A percentile compares a stretch with the other conserved stretches of the same genome.
phyloP scores from a whole-genome alignment of 2,888 invertebrate genomes.

The Quadroppia sp. region DNA sequence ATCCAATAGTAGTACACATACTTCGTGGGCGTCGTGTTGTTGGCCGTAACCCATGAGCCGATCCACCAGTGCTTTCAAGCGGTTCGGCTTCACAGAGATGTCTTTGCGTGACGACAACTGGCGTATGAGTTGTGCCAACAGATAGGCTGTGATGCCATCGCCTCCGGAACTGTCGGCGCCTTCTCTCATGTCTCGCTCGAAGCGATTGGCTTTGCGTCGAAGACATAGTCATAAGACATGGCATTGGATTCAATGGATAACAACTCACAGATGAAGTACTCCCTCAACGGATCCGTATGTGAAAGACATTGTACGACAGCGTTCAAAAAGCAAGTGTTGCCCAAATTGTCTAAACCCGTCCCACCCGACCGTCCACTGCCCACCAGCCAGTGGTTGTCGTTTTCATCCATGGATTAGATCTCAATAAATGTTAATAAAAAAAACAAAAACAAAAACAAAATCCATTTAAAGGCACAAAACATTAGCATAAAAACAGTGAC shows the following conservation, averaged over 20 bases:
- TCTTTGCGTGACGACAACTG: slow-evolving; percentile 56
- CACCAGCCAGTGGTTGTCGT: too few relatives aligned
- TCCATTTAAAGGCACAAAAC: too few relatives aligned
- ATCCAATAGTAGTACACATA: slow-evolving; percentile 56
- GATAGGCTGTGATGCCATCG: slow-evolving; percentile 55
- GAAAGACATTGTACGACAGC: slow-evolving; percentile 57
- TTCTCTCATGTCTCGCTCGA: slow-evolving; percentile 55
- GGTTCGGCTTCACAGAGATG: slow-evolving; percentile 54
- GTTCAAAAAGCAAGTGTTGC: slow-evolving; percentile 60
- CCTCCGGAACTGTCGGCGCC: slow-evolving; percentile 56
- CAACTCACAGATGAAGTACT: slow-evolving; percentile 56
- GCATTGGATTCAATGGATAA: background rate
- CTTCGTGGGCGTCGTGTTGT: slow-evolving; percentile 60
- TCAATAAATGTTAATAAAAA: too few relatives aligned
- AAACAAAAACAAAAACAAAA: too few relatives aligned
- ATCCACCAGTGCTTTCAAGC: slow-evolving; percentile 56
- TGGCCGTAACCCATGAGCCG: slow-evolving; percentile 56
- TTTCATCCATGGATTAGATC: too few relatives aligned
- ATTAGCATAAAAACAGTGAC: too few relatives aligned
- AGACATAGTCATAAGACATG: background rate
- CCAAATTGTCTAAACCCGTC: slow-evolving; percentile 57
- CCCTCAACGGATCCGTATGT: slow-evolving; percentile 56
- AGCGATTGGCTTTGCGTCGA: slow-evolving; percentile 46
- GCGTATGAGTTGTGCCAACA: slow-evolving; percentile 56
- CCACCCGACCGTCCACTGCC: too few relatives aligned